Evolutionary conservation across 2,888 invertebrate species (phyloP), one percentile per base, ranked within the genome.

Genomic region (Spatulosminthurus flaviceps): DNA sequence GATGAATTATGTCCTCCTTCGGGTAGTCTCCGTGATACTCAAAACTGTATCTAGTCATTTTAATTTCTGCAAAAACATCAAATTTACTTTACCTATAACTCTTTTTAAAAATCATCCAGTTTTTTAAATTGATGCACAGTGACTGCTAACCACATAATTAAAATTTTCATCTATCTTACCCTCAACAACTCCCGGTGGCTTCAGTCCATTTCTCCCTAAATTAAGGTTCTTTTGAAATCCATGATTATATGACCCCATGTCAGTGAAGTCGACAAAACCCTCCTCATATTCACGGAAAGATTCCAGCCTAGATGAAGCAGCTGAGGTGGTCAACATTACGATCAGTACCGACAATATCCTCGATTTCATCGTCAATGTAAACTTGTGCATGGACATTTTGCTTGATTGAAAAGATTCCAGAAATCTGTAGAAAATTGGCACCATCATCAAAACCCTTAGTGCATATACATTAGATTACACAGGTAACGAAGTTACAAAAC

Each of bases 171-270:
- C n/a, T n/a, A 9, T 29, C 28, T 21, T 74, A 73, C 78, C 75
- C 22, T 75, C 78, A 60, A 80, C 21, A 0, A 24, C 73, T n/a
- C 42, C 73, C 11, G 60, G 70, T 19, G 51, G 24, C 16, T 70
- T 43, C 42, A 60, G 9, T 16, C 61, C 42, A 64, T 75, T 74
- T 22, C n/a, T 42, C 24, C 51, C 51, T 61, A 28, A 22, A 42
- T 78, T 72, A 16, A 64, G 21, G 75, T 84, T 84, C 72, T 61
- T 61, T 80, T 83, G 82, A 60, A 79, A 74, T 61, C 82, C 78
- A 77, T 83, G 83, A 34, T 82, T 81, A 66, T 85, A 85, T 16
- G 84, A 82, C 21, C 83, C 84, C 85, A 85, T 85, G 71, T 85
- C 85, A 9, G 80, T 66, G 69, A 84, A 83, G 76, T 84, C 83